Evolutionary conservation across 1,140 invertebrate species (phyloP), one percentile per base, ranked within the genome.

Genomic region (Pentalonia nigronervosa): DNA sequence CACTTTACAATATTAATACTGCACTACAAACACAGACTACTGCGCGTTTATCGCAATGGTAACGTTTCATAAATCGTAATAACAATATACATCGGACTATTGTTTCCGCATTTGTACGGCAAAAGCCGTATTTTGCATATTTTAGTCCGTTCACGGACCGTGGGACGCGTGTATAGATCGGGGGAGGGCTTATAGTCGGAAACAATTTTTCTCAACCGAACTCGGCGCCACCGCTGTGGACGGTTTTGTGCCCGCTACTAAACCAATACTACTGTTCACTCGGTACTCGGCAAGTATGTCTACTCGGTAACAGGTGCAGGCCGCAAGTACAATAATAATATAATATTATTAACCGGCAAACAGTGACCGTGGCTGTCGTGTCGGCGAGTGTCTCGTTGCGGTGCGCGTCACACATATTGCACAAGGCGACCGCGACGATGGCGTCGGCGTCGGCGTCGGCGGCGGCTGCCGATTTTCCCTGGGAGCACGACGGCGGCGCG

Each of bases 391-490:
- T 67, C 60, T 67, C 60, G 25, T n/a, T 21, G 47, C 47, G 86
- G 86, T 34, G 45, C 47, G 86, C 86, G 36, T 30, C 30, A 47
- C 86, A n/a, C 86, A 41, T 25, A 84, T 30, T 21, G 30, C 47
- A 9, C 11, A 20, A 50, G 41, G 45, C 34, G 25, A 8, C 34
- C 17, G 48, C 87, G 84, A 17, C 45, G 84, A 25, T 30, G 45
- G 45, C 84, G 84, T 20, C 47, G 45, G 86, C 47, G 86, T 17
- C 86, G 50, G 50, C 41, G 88, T 21, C 88, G n/a, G 50, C 34
- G n/a, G 50, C 50, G 88, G 88, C 50, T 36, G 88, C 88, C 50
- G 88, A 90, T 41, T 90, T 90, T 90, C 88, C 88, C 88, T 90
- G 88, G 88, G 88, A 90, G 50, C 50, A 25, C 34, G 50, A 36